Base-by-base conservation (phyloP, 2,888 invertebrate genomes). In the Imbricaverruca yamaguchii region DNA sequence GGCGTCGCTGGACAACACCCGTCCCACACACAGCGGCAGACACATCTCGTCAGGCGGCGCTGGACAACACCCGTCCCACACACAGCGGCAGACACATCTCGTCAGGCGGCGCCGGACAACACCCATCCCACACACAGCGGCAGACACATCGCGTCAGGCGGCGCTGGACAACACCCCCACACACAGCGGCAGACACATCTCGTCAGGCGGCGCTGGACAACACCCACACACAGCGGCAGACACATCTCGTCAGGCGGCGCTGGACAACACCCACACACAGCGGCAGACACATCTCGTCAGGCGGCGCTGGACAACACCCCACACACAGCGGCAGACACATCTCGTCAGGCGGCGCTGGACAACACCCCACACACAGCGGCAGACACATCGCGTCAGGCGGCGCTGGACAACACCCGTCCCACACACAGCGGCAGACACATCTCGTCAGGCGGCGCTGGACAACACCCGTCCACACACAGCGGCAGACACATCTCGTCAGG, bases 151-250 rank as follows among this genome's bases (percentile, higher is more conserved):
- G n/a, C n/a, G n/a, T n/a, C n/a, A n/a, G n/a, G n/a, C n/a, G n/a
- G n/a, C n/a, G n/a, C n/a, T n/a, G n/a, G n/a, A n/a, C 63, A 11
- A 15, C 18, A 8, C 13, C 63, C 18, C 1, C 63, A 0, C 18
- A 18, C 8, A 13, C 63, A 8, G 10, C 67, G 67, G 67, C n/a
- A 23, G 67, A 8, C 15, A 18, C 21, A 18, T 18, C 18, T 18
- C 63, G 18, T 13, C 85, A 77, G 85, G 86, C 57, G 85, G 84
- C 18, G 83, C 82, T 10, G 85, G 18, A 63, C 12, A 18, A 11
- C 12, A 15, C 61, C 10, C 13, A n/a, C n/a, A n/a, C n/a, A n/a
- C n/a, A n/a, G n/a, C n/a, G n/a, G n/a, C n/a, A n/a, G n/a, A n/a
- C n/a, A n/a, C n/a, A n/a, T n/a, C n/a, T n/a, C n/a, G n/a, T n/a